These are phyloP conservation scores for Eurypyga helias DNA, from an alignment of 2,113 vertebrate species.

Conservation along the genomic window DNA sequence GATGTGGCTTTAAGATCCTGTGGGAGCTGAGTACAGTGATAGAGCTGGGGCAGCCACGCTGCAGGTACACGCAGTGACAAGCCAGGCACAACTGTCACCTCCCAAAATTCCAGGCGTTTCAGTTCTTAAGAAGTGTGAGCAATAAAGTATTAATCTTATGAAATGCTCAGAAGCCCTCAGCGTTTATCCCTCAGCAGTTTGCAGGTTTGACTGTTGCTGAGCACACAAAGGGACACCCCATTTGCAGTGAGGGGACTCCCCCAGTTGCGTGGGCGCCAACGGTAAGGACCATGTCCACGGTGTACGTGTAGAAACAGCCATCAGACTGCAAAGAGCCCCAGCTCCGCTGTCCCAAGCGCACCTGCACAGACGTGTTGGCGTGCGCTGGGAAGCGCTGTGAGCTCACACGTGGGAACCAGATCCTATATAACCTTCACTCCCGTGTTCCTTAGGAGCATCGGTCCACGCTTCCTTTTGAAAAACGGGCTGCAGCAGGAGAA, in stretches of 20 bases:
- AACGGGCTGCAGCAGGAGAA: constrained; percentile 72
- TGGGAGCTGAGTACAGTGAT: background rate
- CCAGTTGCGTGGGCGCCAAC: background rate
- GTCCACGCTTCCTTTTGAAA: constrained; percentile 78
- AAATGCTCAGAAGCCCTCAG: background rate
- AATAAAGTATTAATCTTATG: background rate
- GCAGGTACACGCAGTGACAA: background rate
- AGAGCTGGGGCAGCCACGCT: background rate
- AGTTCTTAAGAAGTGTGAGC: background rate
- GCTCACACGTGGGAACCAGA: background rate
- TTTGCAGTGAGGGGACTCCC: background rate
- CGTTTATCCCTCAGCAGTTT: background rate
- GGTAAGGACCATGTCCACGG: background rate
- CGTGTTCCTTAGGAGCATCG: constrained; percentile 73
- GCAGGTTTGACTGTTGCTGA: background rate
- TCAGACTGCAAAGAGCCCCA: background rate
- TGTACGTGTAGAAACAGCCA: background rate
- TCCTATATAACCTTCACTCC: constrained; percentile 35
- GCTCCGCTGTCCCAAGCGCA: background rate
- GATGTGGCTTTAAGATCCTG: background rate
- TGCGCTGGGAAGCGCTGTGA: background rate
- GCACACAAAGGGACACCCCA: background rate
- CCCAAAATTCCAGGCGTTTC: background rate
- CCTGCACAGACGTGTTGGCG: background rate
- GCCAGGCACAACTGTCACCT: background rate